Evolutionary conservation across 2,113 vertebrate species (phyloP), one percentile per base, ranked within the genome.

Genomic region (Numida meleagris): DNA sequence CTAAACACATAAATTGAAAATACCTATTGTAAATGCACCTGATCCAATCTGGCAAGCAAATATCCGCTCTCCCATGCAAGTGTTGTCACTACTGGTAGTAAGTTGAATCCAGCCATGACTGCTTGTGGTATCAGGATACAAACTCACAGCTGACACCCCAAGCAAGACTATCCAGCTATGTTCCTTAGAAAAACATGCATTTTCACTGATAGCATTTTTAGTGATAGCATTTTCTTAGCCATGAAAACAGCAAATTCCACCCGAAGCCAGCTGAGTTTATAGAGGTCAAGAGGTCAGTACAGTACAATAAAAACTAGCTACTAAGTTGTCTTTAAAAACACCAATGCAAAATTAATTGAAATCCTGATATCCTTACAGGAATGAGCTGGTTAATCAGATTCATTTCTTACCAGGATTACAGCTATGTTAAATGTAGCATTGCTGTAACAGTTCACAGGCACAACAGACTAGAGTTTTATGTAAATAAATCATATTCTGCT

Each of bases 371-470:
- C 75, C 19, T 86, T 91, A 87, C 19, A 92, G 66, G 65, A 91
- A 43, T 43, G 36, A 45, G 70, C 82, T 66, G 20, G 82, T 89
- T 89, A 89, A 57, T 61, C 10, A 50, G 66, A 68, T 88, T 85
- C 88, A 95, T 78, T 95, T 58, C 83, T 61, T 77, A 53, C 36
- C 59, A 85, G 66, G 29, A 82, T 80, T 82, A 83, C 12, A 48
- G 80, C 12, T 87, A 71, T 42, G n/a, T 19, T 93, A 87, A 92
- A 88, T 86, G 68, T 76, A 88, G 55, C 34, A 74, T 51, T 86
- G 36, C 62, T 89, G 14, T 43, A 33, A 86, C 13, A 9, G 55
- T 53, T 86, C 27, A 48, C 10, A 91, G 34, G 38, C 45, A 38
- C 17, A 55, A 63, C 42, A 20, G 11, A 63, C 75, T 4, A 81